Percentiles rank a stretch among this genome's conserved stretches.
Evolutionary conservation across 2,797 vertebrate genomes (phyloP).

Genomic region (Buphagus erythrorhynchus): DNA sequence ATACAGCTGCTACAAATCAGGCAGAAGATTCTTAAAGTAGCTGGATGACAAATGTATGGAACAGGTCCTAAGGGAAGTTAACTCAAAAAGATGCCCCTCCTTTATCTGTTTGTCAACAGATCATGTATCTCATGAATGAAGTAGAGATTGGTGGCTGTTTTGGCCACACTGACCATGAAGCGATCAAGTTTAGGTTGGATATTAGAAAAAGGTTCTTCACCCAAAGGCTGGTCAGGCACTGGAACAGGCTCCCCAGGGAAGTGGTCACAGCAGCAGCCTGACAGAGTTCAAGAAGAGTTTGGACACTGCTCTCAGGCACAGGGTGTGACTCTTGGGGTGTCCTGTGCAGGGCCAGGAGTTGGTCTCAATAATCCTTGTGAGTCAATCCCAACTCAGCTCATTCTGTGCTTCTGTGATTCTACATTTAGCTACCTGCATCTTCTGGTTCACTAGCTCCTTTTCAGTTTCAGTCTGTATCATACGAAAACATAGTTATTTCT

Average conservation of each 20-base stretch:
- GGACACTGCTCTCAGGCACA: background rate
- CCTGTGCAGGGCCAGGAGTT: background rate
- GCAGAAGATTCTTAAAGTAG: background rate
- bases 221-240: background rate
- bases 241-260: background rate
- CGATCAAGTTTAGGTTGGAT: fast-evolving
- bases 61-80: background rate
- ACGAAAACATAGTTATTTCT: background rate
- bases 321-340: background rate
- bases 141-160: background rate
- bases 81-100: background rate
- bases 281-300: background rate
- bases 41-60: background rate
- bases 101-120: background rate
- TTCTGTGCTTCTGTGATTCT: background rate
- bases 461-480: background rate
- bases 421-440: background rate
- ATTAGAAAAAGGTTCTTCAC: background rate
- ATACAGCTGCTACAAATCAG: background rate
- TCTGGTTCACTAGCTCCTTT: background rate
- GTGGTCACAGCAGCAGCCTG: background rate
- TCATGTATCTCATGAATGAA: background rate
- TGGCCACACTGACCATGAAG: fast-evolving
- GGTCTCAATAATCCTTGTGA: background rate
- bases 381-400: background rate